Percentiles rank a stretch among this genome's conserved stretches.
Evolutionary conservation across 37 sponge, comb jelly and placozoan species (phyloP).

Genomic region (Cladorhizidae sp.): DNA sequence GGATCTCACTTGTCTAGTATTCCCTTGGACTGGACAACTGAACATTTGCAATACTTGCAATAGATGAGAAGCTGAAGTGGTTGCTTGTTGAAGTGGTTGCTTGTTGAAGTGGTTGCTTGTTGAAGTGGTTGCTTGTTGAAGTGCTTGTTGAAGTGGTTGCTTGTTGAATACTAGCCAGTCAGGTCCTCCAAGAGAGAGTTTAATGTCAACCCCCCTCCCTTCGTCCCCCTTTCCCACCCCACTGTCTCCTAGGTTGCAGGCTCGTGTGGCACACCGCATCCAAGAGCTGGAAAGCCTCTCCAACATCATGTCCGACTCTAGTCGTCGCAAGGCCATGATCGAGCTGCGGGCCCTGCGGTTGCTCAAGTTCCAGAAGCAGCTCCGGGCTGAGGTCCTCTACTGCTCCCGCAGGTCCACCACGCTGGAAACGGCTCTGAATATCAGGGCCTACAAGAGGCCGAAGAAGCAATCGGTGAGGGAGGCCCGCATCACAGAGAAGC

Average conservation of each 20-base stretch:
- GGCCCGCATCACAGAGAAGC: conserved; percentile 94
- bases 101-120: too few relatives aligned
- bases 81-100: too few relatives aligned
- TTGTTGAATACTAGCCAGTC: too few relatives aligned
- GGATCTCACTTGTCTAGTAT: too few relatives aligned
- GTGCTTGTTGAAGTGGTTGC: too few relatives aligned
- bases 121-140: too few relatives aligned
- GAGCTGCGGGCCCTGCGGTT: conserved; percentile 90
- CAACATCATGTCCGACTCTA: conserved; percentile 40
- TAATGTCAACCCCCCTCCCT: too few relatives aligned
- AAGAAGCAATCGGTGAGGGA: conserved; percentile 96
- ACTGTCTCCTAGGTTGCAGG: conserved; percentile 51
- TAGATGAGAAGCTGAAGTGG: too few relatives aligned
- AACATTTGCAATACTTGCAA: too few relatives aligned
- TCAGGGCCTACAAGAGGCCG: conserved; percentile 89
- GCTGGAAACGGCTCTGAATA: conserved; percentile 95
- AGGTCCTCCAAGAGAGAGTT: too few relatives aligned
- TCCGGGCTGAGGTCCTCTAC: conserved; percentile 81
- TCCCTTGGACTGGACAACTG: too few relatives aligned
- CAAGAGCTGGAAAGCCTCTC: conserved; percentile 75
- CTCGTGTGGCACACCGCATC: conserved; percentile 87
- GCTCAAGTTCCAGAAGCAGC: conserved; percentile 93
- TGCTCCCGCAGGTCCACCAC: conserved; percentile 86
- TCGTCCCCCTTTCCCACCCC: background rate
- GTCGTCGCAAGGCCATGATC: conserved; percentile 77